These are phyloP conservation scores for Gobiocypris rarus DNA, from an alignment of 2,113 vertebrate species.

Conservation along the genomic window DNA sequence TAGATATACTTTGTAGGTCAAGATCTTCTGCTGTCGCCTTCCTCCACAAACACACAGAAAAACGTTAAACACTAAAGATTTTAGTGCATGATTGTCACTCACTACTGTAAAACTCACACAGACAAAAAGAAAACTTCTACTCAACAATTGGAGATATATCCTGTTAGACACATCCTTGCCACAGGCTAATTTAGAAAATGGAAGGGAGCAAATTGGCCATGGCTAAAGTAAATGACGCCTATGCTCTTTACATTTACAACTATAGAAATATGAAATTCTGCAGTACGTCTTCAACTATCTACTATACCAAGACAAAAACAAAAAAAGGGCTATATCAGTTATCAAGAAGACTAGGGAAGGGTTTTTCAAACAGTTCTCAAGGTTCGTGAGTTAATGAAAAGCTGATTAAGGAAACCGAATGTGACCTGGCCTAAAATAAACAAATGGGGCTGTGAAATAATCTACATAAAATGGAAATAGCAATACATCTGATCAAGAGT, in stretches of 20 bases:
- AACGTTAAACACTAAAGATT: not conserved
- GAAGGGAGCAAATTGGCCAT: not conserved
- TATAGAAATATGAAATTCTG: not conserved
- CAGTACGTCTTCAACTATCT: not conserved
- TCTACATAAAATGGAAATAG: too few relatives aligned
- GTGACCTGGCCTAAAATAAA: too few relatives aligned
- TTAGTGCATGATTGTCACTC: not conserved
- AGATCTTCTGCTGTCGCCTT: not conserved
- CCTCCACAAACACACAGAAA: not conserved
- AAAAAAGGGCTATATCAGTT: not conserved
- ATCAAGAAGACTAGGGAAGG: not conserved
- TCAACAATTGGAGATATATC: not conserved
- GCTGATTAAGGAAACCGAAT: too few relatives aligned
- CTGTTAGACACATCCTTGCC: not conserved
- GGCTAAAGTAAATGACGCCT: not conserved
- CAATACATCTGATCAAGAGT: too few relatives aligned
- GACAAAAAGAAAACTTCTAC: not conserved
- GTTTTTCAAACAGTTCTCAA: too few relatives aligned
- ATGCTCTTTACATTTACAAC: not conserved
- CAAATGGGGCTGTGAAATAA: too few relatives aligned
- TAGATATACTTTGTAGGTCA: too few relatives aligned
- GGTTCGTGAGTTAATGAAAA: too few relatives aligned
- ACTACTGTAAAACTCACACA: not conserved
- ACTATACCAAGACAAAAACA: not conserved
- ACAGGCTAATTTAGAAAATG: not conserved